These are phyloP conservation scores for Drosophila greeni DNA, from an alignment of 2,888 invertebrate genomes.

Conservation along the genomic window DNA sequence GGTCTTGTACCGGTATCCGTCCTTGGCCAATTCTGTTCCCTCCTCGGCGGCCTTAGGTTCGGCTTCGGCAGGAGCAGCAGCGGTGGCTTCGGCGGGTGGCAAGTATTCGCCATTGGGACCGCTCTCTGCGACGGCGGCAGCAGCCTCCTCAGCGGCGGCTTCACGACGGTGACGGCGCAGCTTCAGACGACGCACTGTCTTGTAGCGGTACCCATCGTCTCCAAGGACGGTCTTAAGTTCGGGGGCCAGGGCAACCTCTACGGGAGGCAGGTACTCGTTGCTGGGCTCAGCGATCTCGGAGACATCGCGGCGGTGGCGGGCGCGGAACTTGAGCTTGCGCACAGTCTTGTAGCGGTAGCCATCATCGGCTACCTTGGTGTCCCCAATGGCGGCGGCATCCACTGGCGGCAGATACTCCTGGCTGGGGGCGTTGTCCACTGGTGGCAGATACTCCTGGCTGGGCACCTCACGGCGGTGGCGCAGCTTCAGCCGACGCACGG, in stretches of 20 bases:
- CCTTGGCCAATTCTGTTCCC: constrained; percentile 73
- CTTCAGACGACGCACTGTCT: constrained; percentile 68
- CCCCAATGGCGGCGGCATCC: constrained; percentile 53
- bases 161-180: constrained; percentile 74
- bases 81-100: constrained; percentile 66
- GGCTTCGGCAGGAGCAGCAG: constrained; percentile 32
- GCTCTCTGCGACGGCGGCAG: constrained; percentile 37
- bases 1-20: constrained; percentile 77
- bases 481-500: constrained; percentile 73
- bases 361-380: constrained; percentile 73
- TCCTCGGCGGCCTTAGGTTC: constrained; percentile 53
- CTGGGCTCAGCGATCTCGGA: constrained; percentile 68
- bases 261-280: constrained; percentile 68
- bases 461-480: constrained; percentile 77
- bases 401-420: constrained; percentile 74
- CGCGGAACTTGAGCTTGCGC: constrained; percentile 73
- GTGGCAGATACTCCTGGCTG: constrained; percentile 74
- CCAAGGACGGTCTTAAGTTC: constrained; percentile 72
- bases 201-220: constrained; percentile 71
- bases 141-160: constrained; percentile 52
- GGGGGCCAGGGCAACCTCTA: constrained; percentile 70
- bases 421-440: constrained; percentile 55
- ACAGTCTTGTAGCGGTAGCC: constrained; percentile 77
- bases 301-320: constrained; percentile 77
- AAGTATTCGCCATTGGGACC: constrained; percentile 67